Percentiles rank a stretch among this genome's conserved stretches.
These are phyloP conservation scores for Philaethria dido DNA, from an alignment of 2,888 invertebrate genomes.

Conservation along the genomic window DNA sequence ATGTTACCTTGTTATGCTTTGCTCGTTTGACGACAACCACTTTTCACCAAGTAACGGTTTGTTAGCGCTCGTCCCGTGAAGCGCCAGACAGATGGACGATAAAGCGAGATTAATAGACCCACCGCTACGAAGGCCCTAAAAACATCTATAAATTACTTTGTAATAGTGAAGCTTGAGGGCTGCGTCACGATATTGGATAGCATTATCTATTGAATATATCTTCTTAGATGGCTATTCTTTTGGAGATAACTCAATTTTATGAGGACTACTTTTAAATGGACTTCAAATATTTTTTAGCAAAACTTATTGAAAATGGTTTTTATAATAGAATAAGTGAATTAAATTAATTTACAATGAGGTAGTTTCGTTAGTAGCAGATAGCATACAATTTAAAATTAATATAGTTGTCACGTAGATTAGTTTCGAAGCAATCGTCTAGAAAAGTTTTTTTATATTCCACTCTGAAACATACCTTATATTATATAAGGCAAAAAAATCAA, in stretches of 20 bases:
- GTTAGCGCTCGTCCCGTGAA: constrained; percentile 38
- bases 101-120: constrained; percentile 49
- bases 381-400: no score
- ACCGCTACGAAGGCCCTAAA: constrained; percentile 46
- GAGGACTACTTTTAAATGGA: constrained; percentile 11
- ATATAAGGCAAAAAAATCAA: no score
- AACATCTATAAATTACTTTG: constrained; percentile 50
- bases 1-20: constrained; percentile 46
- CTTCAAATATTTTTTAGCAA: not conserved
- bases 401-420: no score
- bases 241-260: constrained; percentile 22
- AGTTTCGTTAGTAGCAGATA: no score
- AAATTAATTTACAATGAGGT: no score
- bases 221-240: constrained; percentile 28
- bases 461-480: no score
- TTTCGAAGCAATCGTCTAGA: no score
- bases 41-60: constrained; percentile 42
- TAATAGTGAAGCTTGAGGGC: constrained; percentile 45
- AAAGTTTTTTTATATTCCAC: no score
- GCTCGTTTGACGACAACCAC: constrained; percentile 38
- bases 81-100: constrained; percentile 47
- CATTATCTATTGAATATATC: constrained; percentile 35
- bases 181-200: constrained; percentile 34
- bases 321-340: not conserved
- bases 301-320: no score